Evolutionary conservation across 37 sponge, comb jelly and placozoan genomes (phyloP).

Genomic region (Chondrilla cf. caribensis): DNA sequence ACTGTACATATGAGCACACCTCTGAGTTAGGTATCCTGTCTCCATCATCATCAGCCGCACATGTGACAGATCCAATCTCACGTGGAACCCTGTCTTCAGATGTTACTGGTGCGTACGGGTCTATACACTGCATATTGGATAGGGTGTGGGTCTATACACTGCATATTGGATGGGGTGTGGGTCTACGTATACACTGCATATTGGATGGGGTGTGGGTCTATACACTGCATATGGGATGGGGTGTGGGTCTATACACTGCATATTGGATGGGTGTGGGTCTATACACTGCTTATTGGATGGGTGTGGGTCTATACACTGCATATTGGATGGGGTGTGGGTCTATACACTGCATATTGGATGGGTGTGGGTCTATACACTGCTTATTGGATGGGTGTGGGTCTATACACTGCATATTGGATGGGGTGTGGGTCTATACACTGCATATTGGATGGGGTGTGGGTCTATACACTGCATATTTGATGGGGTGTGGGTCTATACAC

Average conservation of each 20-base stretch:
- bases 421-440: too few relatives aligned
- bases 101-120: neutral
- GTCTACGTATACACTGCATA: too few relatives aligned
- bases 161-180: too few relatives aligned
- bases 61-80: neutral
- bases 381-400: neutral
- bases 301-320: neutral
- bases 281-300: too few relatives aligned
- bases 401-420: neutral
- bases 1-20: neutral
- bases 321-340: neutral
- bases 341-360: too few relatives aligned
- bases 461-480: too few relatives aligned
- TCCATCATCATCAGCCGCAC: constrained; percentile 4
- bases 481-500: neutral
- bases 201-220: neutral
- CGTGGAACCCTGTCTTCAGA: neutral
- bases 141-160: too few relatives aligned
- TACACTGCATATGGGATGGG: neutral
- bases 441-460: too few relatives aligned
- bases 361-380: neutral
- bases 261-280: too few relatives aligned
- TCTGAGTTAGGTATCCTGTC: constrained; percentile 1
- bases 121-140: neutral
- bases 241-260: too few relatives aligned